Percentiles rank a stretch among this genome's conserved stretches.
Evolutionary conservation across 2,797 vertebrate genomes (phyloP).

Genomic region (Heliangelus exortis): DNA sequence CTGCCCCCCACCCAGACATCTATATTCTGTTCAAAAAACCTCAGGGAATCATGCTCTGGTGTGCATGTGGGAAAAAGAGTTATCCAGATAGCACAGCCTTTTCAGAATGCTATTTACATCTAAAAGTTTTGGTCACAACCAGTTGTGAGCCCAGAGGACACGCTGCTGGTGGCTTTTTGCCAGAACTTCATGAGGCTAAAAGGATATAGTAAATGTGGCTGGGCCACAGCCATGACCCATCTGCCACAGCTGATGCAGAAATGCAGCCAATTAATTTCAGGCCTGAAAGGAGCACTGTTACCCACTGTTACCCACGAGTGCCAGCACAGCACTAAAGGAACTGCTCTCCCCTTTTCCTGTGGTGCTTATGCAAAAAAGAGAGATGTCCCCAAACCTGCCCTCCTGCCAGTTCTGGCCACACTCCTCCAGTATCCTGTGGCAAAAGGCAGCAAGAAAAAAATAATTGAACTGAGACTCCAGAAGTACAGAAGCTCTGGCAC

Average conservation of each 20-base stretch:
- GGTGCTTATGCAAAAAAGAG: background rate
- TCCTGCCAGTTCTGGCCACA: background rate
- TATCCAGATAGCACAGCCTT: background rate
- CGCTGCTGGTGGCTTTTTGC: background rate
- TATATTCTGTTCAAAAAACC: background rate
- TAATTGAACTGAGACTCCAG: background rate
- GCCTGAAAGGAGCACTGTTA: background rate
- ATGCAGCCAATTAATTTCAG: background rate
- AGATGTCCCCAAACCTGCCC: background rate
- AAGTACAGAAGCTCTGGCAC: background rate
- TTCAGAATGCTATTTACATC: accelerated
- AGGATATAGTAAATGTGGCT: background rate
- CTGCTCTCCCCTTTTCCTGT: background rate
- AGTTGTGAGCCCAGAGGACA: background rate
- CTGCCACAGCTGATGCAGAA: background rate
- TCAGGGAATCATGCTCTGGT: background rate
- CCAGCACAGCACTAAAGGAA: background rate
- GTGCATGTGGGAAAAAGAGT: accelerated
- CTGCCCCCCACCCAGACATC: background rate
- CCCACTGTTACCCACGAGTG: accelerated
- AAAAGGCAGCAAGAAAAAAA: background rate
- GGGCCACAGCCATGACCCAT: background rate
- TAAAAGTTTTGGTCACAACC: background rate
- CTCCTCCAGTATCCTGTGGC: background rate
- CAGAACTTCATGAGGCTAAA: background rate